Base-by-base conservation (phyloP, 2,888 invertebrate species). In the Oxytorus armatus region DNA sequence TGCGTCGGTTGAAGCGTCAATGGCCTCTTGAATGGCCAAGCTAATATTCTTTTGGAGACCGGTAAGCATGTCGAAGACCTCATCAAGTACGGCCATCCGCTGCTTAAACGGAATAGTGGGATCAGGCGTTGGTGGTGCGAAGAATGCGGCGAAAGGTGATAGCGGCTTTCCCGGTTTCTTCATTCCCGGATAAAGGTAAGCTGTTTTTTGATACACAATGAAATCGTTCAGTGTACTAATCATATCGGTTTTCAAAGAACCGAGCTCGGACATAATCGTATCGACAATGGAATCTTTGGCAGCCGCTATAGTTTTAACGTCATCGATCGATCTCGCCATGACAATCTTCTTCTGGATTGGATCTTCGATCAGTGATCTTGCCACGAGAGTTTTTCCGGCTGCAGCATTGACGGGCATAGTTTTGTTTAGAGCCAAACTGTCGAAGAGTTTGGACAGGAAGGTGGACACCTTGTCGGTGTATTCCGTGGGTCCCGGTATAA, bases 51-150 rank as follows among this genome's bases (percentile, higher is more conserved):
- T 89, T 55, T 91, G 89, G 8, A 92, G 84, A 1, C 84, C 85
- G 1, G 89, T 89, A n/a, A 92, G 79, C 88, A 89, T 89, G 33
- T 92, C 92, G 53, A 92, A 92, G 3, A 91, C 89, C 80, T 90
- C 89, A 70, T 89, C 87, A 1, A 92, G 86, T 1, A 86, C 79
- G 8, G 81, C 36, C 85, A 92, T 89, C 80, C 88, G 86, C 61
- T 91, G 89, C 51, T 91, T 87, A 66, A 89, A 91, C 0, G 90
- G 89, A 21, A 89, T 57, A 2, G 85, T 81, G 8, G 87, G 85
- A 69, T 90, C 90, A 0, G 81, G 63, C 1, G 88, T 63, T n/a
- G 89, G 86, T 29, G 84, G 73, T 25, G 87, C 66, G 44, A 85
- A 68, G 51, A 87, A 87, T 4, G 88, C 84, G 77, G 91, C 89